Evolutionary conservation across 2,113 vertebrate species (phyloP), one percentile per base, ranked within the genome.

Genomic region (Fregata magnificens): DNA sequence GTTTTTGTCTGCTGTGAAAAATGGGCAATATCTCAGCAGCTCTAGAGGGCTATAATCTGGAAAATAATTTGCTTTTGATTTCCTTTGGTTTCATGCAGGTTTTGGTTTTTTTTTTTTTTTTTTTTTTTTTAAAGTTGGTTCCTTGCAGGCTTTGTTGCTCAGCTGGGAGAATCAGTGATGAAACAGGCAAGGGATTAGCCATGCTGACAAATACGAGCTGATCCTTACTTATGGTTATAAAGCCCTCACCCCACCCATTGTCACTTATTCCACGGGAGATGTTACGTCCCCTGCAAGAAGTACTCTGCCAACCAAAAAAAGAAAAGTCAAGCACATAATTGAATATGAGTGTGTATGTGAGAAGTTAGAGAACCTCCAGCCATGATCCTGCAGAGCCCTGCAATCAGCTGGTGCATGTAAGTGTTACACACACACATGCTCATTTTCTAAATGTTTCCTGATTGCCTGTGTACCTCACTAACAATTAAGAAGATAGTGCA

Each of bases 1-100:
- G 99, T 99, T 99, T 99, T 99, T 99, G 99, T 99, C 99, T 99
- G 99, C 98, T 98, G 98, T 99, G 99, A 99, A 99, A 99, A 99
- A 99, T 99, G 99, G 99, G 97, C 98, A 86, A 98, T 98, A 98
- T 98, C 98, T 98, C 98, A 97, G 98, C 97, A 69, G 98, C 98
- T 96, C 98, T 97, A 90, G 86, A 93, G 97, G 88, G 96, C 98
- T 96, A 96, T 98, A 97, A 98, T 98, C 97, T 98, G 82, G 97
- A 98, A 98, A 99, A 99, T 98, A 97, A 98, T 98, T 98, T 98
- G 97, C 97, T 98, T 98, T 98, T 98, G 98, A 98, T 97, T 98
- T 97, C 97, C 84, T 94, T 97, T 95, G 77, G 97, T 96, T 96
- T 95, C 82, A 32, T 76, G 82, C 29, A 87, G 82, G 18, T 19